Base-by-base conservation (phyloP, 2,888 invertebrate genomes). In the Eurois occulta region DNA sequence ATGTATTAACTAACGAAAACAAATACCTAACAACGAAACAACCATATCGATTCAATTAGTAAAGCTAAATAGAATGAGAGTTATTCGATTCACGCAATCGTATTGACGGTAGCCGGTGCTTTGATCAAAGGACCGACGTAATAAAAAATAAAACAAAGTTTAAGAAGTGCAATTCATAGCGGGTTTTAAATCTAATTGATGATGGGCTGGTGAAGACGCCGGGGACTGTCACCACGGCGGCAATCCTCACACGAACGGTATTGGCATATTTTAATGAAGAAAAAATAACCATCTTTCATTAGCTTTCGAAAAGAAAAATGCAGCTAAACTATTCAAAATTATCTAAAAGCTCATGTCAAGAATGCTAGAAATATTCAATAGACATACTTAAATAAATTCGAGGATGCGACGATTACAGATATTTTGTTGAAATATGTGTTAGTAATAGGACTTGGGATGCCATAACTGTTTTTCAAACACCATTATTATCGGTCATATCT, bases 1-100 rank as follows among this genome's bases (percentile, higher is more conserved):
- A 87, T 88, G 89, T 90, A 91, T 88, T 85, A 89, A 91, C 92
- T 92, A 92, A 94, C 93, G 92, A 93, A 92, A 93, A 92, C 92
- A 90, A 94, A 94, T 93, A 91, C 91, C 90, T 91, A 92, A 90
- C 88, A 86, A 87, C 88, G 86, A 80, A 88, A 91, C 91, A 91
- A 91, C 90, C 88, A 91, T 91, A 92, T 91, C 90, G 90, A 90
- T 92, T 92, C 92, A 94, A 94, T 94, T 94, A 93, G 93, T 91
- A 90, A 86, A 91, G 90, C 87, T 87, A 90, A 93, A 91, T 89
- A 92, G 88, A 92, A 93, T 90, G 91, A 90, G 86, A 91, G 91
- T 87, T 90, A 94, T 94, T 92, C 91, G 88, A 89, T 90, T 89
- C 89, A 91, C 84, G 91, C 90, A 86, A 87, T 87, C 86, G 86